Evolutionary conservation across 2,888 invertebrate species (phyloP).

Genomic region (Orthonevra nobilis): DNA sequence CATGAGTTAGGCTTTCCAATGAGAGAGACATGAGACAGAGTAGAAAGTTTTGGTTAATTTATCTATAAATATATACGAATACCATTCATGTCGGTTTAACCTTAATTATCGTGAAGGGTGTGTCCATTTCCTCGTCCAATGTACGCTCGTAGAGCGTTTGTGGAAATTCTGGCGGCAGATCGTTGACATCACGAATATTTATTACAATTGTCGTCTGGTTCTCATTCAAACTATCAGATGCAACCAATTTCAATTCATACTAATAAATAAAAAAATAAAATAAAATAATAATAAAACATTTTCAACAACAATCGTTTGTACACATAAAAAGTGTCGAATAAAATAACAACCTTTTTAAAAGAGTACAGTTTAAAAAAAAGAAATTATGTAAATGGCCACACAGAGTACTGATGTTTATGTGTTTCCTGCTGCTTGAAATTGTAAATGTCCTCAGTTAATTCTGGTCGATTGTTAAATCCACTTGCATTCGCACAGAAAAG

Average conservation of each 20-base stretch:
- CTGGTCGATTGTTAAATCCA: neutral
- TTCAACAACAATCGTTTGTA: slow-evolving; percentile 67
- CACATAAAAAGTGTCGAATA: slow-evolving; percentile 39
- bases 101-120: slow-evolving; percentile 89
- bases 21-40: no score
- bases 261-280: slow-evolving; percentile 78
- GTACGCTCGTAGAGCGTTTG: slow-evolving; percentile 86
- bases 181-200: slow-evolving; percentile 92
- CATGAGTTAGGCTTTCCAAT: slow-evolving; percentile 56
- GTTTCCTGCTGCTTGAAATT: slow-evolving; percentile 17
- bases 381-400: slow-evolving; percentile 39
- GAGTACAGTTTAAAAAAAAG: slow-evolving; percentile 44
- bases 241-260: slow-evolving; percentile 94
- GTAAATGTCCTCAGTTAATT: slow-evolving; percentile 5
- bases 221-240: slow-evolving; percentile 94
- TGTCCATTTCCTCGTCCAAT: slow-evolving; percentile 87
- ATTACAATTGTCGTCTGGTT: slow-evolving; percentile 91
- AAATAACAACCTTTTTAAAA: slow-evolving; percentile 9
- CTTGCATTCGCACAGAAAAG: no score
- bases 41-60: no score
- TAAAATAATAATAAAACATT: slow-evolving; percentile 71
- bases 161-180: slow-evolving; percentile 91
- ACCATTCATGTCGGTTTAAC: no score
- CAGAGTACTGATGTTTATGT: slow-evolving; percentile 40
- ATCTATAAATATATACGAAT: no score